Evolutionary conservation across 1,140 invertebrate genomes (phyloP), one percentile per base, ranked within the genome.

Genomic region (Helicoverpa armigera): DNA sequence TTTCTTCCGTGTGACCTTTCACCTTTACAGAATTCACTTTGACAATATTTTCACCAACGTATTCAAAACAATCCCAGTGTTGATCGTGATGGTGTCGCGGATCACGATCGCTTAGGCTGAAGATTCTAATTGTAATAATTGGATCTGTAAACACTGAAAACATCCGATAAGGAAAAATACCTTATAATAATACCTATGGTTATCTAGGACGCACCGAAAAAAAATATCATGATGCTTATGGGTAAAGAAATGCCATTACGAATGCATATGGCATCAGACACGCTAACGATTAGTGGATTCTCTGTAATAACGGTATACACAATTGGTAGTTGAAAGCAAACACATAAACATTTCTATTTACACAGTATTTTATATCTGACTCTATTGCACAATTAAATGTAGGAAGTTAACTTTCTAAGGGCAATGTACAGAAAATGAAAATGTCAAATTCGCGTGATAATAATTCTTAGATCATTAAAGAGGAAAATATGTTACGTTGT

Each of bases 181-280:
- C 16, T 14, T 31, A 23, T 3, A 51, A 61, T 48, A 63, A 5
- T 18, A 50, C 35, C 18, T 35, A 67, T 77, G 35, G n/a, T 54
- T 77, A 77, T 63, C 50, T 77, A 56, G 50, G 60, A 77, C 75
- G 61, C 48, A 67, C 48, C 50, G 75, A 77, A 77, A 77, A 29
- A 35, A 61, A 75, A 75, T 79, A 69, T 67, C 29, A 78, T 65
- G 63, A 78, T 54, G 29, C 50, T 69, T 14, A 69, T 58, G 76
- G 48, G 51, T 79, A 79, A 56, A 79, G 76, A 79, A 70, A 65
- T 60, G 51, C 11, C 65, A 69, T 79, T 70, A 60, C 74, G 50
- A 69, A 79, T 69, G 63, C 43, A 69, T 35, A 69, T 58, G 16
- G 16, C 35, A 69, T 79, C 63, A 79, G 76, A 50, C 70, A 70